Percentiles rank a stretch among this genome's conserved stretches.
phyloP scores from a whole-genome alignment of 2,113 vertebrate genomes.

The Fukomys damarensis region DNA sequence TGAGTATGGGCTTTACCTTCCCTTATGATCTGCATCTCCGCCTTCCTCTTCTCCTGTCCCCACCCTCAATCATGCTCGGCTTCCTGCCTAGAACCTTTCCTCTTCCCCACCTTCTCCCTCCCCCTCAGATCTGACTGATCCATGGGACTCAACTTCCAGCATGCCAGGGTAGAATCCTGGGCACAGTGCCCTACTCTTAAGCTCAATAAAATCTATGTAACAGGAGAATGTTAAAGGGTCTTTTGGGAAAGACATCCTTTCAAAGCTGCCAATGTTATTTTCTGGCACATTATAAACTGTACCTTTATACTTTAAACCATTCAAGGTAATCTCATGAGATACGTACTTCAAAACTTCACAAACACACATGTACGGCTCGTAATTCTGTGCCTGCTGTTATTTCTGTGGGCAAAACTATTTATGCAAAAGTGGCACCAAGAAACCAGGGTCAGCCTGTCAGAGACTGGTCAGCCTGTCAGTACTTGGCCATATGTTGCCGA shows the following conservation, averaged over 20 bases:
- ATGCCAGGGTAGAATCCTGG: neutral
- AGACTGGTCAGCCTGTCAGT: neutral
- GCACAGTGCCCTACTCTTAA: neutral
- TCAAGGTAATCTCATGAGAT: neutral
- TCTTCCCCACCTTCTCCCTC: too few relatives aligned
- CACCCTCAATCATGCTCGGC: neutral
- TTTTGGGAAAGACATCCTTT: neutral
- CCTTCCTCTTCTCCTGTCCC: neutral
- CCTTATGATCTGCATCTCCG: neutral
- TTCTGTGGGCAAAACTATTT: neutral
- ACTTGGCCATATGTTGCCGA: neutral
- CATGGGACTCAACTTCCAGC: accelerated
- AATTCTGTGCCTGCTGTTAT: neutral
- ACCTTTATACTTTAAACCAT: neutral
- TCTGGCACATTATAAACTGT: neutral
- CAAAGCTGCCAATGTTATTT: neutral
- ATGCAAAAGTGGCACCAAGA: neutral
- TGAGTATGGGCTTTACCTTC: neutral
- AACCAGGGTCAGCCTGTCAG: neutral
- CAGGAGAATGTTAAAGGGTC: too few relatives aligned
- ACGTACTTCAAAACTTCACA: neutral
- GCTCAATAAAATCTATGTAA: neutral
- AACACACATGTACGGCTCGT: neutral
- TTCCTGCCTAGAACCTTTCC: neutral
- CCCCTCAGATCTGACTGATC: neutral